Base-by-base conservation (phyloP, 2,113 vertebrate genomes). In the Chaetodon trifascialis region DNA sequence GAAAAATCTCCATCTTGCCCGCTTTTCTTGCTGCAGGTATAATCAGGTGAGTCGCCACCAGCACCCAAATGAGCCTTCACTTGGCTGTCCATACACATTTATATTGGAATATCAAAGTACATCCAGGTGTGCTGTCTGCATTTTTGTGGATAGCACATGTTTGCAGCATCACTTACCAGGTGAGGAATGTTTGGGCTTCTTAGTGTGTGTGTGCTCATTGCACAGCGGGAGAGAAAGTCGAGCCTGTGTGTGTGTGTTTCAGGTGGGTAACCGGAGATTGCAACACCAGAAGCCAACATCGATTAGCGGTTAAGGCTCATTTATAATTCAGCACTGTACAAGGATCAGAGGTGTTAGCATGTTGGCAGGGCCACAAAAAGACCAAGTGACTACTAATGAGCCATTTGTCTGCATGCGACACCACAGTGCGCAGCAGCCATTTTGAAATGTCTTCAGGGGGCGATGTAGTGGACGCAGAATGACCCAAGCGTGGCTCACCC, bases 321-420 rank as follows among this genome's bases (percentile, higher is more conserved):
- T 60, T 67, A 92, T 93, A 84, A 90, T 93, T 86, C 86, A 91
- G 30, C 34, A 2, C 25, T 11, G 56, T 74, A 86, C 83, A 90
- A 23, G 81, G 60, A 80, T 86, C 73, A 68, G 70, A 84, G 86
- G 88, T 84, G 87, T 90, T 81, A 68, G 69, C 68, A 59, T 74
- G 76, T 81, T 73, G 74, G 76, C 44, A 23, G 34, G 30, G 30
- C 52, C 16, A 12, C 49, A 1, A 5, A 73, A 40, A 59, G 21
- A 34, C 73, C 47, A 23, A 34, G 11, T 23, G 82, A 88, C 69
- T 73, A 38, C 71, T 85, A 76, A 92, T 78, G 73, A 88, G 74
- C 55, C 0, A 40, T 76, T 73, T 63, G 54, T 73, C 70, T 55
- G 65, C 60, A 51, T 14, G 17, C 74, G 73, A 34, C 17, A 1